Percentiles rank a stretch among this genome's conserved stretches.
Evolutionary conservation across 2,113 vertebrate genomes (phyloP).

Genomic region (Columbina picui): DNA sequence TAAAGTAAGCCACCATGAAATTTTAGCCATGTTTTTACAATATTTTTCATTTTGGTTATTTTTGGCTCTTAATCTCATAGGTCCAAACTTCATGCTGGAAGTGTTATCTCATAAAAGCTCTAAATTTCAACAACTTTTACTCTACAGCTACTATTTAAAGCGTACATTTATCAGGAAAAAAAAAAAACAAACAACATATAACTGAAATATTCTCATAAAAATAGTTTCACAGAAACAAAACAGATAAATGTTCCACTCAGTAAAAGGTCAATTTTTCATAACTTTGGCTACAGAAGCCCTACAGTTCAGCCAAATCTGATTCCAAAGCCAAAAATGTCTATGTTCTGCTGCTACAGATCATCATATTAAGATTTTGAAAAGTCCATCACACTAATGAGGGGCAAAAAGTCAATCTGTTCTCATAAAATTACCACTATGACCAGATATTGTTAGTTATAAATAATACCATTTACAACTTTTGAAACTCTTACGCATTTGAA

Average conservation of each 20-base stretch:
- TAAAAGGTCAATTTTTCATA: slow-evolving; percentile 64
- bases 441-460: slow-evolving; percentile 1
- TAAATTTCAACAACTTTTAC: neutral
- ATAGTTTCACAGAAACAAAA: slow-evolving; percentile 58
- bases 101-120: slow-evolving; percentile 46
- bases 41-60: slow-evolving; percentile 20
- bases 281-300: slow-evolving; percentile 61
- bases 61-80: slow-evolving; percentile 28
- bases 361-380: neutral
- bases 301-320: slow-evolving; percentile 42
- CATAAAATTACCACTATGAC: slow-evolving; percentile 21
- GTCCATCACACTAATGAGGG: slow-evolving; percentile 2
- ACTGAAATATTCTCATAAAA: slow-evolving; percentile 59
- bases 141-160: slow-evolving; percentile 45
- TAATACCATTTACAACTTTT: neutral
- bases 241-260: slow-evolving; percentile 60
- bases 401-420: slow-evolving; percentile 48
- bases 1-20: slow-evolving; percentile 64
- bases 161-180: slow-evolving; percentile 27
- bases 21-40: slow-evolving; percentile 47
- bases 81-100: neutral
- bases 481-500: neutral
- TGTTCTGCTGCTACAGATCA: slow-evolving; percentile 6
- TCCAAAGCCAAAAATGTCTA: slow-evolving; percentile 38
- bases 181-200: neutral